Base-by-base conservation (phyloP, 1,140 invertebrate genomes). In the Danaus plexippus region DNA sequence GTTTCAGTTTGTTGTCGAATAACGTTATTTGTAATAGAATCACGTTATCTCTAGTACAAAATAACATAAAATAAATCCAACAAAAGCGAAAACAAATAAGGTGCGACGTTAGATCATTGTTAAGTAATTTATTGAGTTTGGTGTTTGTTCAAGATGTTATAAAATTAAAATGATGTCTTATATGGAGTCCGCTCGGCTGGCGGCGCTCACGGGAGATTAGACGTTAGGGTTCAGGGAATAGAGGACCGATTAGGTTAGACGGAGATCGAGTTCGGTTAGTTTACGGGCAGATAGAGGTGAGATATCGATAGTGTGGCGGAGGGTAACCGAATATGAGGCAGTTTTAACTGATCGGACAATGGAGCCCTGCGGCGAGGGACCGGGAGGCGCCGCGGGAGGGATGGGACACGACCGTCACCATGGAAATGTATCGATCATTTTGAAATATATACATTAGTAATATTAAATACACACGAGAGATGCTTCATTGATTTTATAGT, bases 311-410 rank as follows among this genome's bases (percentile, higher is more conserved):
- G 67, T 61, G 63, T 63, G 71, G 68, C 67, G 77, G 63, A 69
- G 77, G 68, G 83, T 83, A 84, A 84, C 80, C 78, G 68, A 83
- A 84, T 84, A 86, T 84, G 77, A 84, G 83, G 79, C 80, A 84
- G 71, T 80, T 80, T 69, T 63, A 80, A 70, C 59, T 56, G 69
- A 60, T 63, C 75, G 77, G 71, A 84, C 80, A 86, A 84, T 77
- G 71, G 65, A 65, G 62, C 71, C 79, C 82, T 73, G 80, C 75
- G 74, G 82, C 69, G 78, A 56, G 55, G 71, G 69, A 65, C 69
- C 64, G 57, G 52, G 69, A 80, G 79, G 79, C 80, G 80, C 82
- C 82, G 76, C 59, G 57, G 8, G 75, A 80, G 77, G 53, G 73
- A 49, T 67, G 72, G 22, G 22, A 32, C 22, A 32, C 7, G 22